phyloP scores from a whole-genome alignment of 1,140 invertebrate genomes.

The Drosophila mojavensis region DNA sequence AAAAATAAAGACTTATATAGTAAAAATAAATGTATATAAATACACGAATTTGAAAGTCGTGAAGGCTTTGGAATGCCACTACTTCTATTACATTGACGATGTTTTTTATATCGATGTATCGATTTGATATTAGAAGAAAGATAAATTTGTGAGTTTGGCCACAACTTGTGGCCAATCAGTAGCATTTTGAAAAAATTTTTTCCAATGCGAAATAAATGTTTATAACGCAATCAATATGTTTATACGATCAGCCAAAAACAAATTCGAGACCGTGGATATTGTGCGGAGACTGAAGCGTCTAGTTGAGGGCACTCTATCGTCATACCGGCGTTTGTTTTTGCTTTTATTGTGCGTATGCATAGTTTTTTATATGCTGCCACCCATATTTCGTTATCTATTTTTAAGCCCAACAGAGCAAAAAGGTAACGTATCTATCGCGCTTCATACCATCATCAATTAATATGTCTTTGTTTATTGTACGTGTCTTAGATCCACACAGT shows the following conservation, averaged over 20 bases:
- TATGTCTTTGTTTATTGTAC: neutral
- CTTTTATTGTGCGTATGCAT: constrained; percentile 86
- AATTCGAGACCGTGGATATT: constrained; percentile 84
- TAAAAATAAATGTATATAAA: no score
- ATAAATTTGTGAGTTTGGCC: constrained; percentile 46
- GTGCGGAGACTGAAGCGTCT: constrained; percentile 86
- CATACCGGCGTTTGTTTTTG: constrained; percentile 88
- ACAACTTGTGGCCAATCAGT: constrained; percentile 47
- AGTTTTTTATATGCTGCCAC: constrained; percentile 88
- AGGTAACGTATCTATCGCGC: constrained; percentile 71
- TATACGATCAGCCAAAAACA: constrained; percentile 81
- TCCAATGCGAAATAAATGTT: constrained; percentile 47
- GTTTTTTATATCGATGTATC: constrained; percentile 35
- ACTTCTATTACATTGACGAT: neutral
- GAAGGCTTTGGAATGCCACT: neutral
- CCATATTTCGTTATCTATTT: constrained; percentile 87
- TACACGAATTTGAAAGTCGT: neutral
- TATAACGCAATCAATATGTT: constrained; percentile 62
- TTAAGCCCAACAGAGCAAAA: constrained; percentile 81
- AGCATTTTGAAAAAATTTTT: constrained; percentile 54
- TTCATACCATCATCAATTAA: neutral
- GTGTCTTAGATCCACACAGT: constrained; percentile 85
- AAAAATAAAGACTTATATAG: no score
- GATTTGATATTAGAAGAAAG: constrained; percentile 8
- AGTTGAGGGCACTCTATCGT: constrained; percentile 87